Conservation (phyloP, 2,888 invertebrate genomes). For the Drosophila koepferae region DNA sequence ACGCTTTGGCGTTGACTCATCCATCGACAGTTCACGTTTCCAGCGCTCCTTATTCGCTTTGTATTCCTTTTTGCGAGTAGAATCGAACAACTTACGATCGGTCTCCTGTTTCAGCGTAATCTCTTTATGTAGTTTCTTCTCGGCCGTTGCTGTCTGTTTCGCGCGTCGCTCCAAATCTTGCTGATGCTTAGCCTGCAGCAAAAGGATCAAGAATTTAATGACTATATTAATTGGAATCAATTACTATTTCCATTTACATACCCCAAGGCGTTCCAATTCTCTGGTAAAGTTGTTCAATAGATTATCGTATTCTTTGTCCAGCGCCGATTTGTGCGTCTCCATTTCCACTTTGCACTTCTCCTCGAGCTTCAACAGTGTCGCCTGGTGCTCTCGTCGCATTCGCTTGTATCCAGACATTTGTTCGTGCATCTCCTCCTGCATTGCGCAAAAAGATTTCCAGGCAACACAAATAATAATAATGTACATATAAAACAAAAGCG, state of each 20-base stretch:
- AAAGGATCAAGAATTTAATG: neutral
- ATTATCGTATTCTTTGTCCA: slow-evolving; percentile 98
- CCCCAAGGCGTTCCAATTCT: slow-evolving; percentile 95
- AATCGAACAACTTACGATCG: slow-evolving; percentile 95
- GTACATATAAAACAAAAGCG: slow-evolving; percentile 47
- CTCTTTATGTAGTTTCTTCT: slow-evolving; percentile 97
- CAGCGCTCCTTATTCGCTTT: slow-evolving; percentile 98
- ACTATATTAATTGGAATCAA: neutral
- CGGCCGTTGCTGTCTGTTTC: slow-evolving; percentile 94
- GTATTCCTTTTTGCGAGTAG: slow-evolving; percentile 98
- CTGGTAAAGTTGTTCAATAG: slow-evolving; percentile 95
- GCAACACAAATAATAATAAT: slow-evolving; percentile 48
- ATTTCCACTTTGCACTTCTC: slow-evolving; percentile 98
- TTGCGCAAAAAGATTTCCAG: slow-evolving; percentile 21
- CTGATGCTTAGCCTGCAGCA: slow-evolving; percentile 88
- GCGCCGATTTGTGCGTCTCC: slow-evolving; percentile 96
- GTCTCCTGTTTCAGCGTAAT: slow-evolving; percentile 95
- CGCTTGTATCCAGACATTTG: slow-evolving; percentile 99
- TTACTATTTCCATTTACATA: slow-evolving; percentile 66
- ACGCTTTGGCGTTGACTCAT: slow-evolving; percentile 95
- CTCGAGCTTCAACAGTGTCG: slow-evolving; percentile 96
- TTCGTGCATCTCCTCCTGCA: slow-evolving; percentile 97
- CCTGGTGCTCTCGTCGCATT: slow-evolving; percentile 98
- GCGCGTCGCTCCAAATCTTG: slow-evolving; percentile 92
- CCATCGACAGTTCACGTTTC: slow-evolving; percentile 96